Percentiles rank a stretch among this genome's conserved stretches.
phyloP scores from a whole-genome alignment of 2,113 vertebrate species.

The Puntigrus tetrazona region DNA sequence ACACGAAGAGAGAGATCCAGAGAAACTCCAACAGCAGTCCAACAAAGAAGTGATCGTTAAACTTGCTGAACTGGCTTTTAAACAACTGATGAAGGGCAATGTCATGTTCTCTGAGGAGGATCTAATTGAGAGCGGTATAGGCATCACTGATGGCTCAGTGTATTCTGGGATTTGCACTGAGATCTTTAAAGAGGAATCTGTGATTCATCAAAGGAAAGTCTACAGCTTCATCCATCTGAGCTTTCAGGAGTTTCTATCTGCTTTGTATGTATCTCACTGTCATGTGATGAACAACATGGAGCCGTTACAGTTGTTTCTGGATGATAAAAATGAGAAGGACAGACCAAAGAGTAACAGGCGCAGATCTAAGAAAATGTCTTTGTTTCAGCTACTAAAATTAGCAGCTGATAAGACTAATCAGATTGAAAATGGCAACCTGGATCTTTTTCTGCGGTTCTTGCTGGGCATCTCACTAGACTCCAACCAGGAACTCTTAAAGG shows the following conservation, averaged over 20 bases:
- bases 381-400: not conserved
- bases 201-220: not conserved
- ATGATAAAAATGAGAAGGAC: not conserved
- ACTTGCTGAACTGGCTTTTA: not conserved
- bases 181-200: not conserved
- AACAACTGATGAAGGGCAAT: not conserved
- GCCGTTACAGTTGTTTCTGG: not conserved
- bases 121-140: not conserved
- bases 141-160: not conserved
- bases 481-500: not conserved
- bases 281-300: not conserved
- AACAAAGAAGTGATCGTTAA: not conserved
- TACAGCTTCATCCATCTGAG: not conserved
- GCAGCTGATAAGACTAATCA: not conserved
- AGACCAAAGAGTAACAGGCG: not conserved
- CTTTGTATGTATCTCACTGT: not conserved
- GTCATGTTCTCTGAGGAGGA: not conserved
- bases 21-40: not conserved
- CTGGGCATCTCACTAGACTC: not conserved
- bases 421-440: not conserved
- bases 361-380: not conserved
- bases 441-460: not conserved
- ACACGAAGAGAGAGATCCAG: not conserved
- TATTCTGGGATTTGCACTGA: not conserved
- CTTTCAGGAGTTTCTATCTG: not conserved